Percentiles rank a stretch among this genome's conserved stretches.
Evolutionary conservation across 2,113 vertebrate species (phyloP).

Genomic region (Tympanuchus pallidicinctus): DNA sequence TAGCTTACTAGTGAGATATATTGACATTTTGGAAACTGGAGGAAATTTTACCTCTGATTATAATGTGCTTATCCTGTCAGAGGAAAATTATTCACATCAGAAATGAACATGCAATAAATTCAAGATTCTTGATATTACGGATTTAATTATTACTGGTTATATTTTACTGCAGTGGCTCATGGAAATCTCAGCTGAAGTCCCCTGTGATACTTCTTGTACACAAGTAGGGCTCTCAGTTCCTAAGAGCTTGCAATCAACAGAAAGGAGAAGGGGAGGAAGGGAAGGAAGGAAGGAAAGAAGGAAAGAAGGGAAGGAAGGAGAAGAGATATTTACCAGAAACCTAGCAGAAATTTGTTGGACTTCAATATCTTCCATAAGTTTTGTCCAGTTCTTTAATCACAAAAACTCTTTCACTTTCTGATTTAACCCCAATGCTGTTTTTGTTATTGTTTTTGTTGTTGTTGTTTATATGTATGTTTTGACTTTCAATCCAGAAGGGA

Average conservation of each 20-base stretch:
- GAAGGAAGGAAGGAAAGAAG: not conserved
- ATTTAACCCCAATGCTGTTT: not conserved
- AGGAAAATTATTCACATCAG: not conserved
- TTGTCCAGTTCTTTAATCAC: not conserved
- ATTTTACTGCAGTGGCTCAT: not conserved
- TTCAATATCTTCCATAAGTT: not conserved
- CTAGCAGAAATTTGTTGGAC: not conserved
- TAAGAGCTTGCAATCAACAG: not conserved
- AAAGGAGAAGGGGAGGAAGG: not conserved
- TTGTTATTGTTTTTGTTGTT: not conserved
- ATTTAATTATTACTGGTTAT: not conserved
- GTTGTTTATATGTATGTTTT: not conserved
- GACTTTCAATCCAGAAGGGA: not conserved
- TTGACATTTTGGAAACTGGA: not conserved
- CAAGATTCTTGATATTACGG: not conserved
- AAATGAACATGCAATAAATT: not conserved
- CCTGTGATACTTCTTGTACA: not conserved
- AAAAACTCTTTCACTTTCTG: not conserved
- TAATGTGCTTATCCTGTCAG: not conserved
- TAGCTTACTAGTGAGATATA: not conserved
- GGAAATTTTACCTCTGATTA: not conserved
- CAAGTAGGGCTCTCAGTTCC: accelerated
- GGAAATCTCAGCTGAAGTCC: not conserved
- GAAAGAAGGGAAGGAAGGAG: not conserved
- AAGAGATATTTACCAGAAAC: not conserved